A percentile compares a stretch with the other conserved stretches of the same genome.
Evolutionary conservation across 1,140 invertebrate genomes (phyloP).

Genomic region (Zaprionus camerounensis): DNA sequence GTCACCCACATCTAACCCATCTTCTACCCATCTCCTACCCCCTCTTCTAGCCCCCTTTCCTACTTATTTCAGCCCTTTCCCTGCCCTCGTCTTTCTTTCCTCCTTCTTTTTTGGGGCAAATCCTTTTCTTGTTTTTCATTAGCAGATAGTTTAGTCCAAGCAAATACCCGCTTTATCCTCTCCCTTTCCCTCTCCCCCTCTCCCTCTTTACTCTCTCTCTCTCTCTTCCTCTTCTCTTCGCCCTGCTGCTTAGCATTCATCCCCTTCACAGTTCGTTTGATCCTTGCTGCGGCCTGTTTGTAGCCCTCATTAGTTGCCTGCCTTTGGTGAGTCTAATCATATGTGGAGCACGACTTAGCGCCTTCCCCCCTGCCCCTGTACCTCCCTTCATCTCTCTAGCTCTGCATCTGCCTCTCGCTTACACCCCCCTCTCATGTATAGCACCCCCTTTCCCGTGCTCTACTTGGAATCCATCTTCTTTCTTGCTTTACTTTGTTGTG

Average conservation of each 20-base stretch:
- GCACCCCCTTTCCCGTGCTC: background rate
- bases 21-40: background rate
- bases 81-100: background rate
- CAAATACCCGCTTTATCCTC: slow-evolving; percentile 15
- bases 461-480: background rate
- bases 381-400: background rate
- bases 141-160: slow-evolving; percentile 67
- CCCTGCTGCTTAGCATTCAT: slow-evolving; percentile 16
- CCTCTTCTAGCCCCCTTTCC: background rate
- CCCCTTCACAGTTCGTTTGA: slow-evolving; percentile 47
- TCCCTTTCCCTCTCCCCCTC: background rate
- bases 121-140: slow-evolving; percentile 66
- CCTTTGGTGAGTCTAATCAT: slow-evolving; percentile 32
- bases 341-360: slow-evolving; percentile 21
- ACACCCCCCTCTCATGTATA: background rate
- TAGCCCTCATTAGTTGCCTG: slow-evolving; percentile 34
- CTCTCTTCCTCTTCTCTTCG: background rate
- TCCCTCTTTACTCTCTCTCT: background rate
- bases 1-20: background rate
- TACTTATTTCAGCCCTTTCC: background rate
- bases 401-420: background rate
- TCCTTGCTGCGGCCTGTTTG: slow-evolving; percentile 27
- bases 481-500: slow-evolving; percentile 12
- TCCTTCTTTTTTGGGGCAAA: background rate
- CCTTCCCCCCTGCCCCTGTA: background rate